Evolutionary conservation across 2,888 invertebrate species (phyloP).

Genomic region (Erebia aethiops): DNA sequence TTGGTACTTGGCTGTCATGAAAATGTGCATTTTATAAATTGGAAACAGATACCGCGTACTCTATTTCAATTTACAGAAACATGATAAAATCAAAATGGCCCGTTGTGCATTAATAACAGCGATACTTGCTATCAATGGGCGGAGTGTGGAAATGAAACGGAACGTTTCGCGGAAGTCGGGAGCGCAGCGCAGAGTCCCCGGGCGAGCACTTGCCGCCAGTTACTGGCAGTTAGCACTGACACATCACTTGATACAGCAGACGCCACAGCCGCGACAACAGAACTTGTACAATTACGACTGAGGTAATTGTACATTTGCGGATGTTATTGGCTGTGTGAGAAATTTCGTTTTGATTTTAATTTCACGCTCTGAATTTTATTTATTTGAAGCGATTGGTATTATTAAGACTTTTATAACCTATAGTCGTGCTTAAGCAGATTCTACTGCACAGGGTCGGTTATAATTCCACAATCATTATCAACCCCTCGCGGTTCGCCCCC

Average conservation of each 20-base stretch:
- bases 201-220: not conserved
- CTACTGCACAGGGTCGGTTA: too few relatives aligned
- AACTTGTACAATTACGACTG: not conserved
- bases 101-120: not conserved
- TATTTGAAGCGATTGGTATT: too few relatives aligned
- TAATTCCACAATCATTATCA: not conserved
- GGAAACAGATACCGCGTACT: not conserved
- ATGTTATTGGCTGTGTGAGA: too few relatives aligned
- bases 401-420: too few relatives aligned
- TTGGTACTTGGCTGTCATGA: too few relatives aligned
- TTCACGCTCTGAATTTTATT: too few relatives aligned
- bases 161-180: not conserved
- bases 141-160: not conserved
- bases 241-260: not conserved
- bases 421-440: too few relatives aligned
- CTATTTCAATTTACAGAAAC: not conserved
- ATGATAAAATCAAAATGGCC: not conserved
- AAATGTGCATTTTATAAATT: too few relatives aligned
- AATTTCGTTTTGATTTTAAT: too few relatives aligned
- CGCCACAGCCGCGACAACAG: not conserved
- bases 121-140: not conserved
- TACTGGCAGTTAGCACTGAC: not conserved
- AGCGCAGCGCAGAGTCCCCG: not conserved
- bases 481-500: not conserved
- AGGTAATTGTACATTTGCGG: not conserved